A percentile compares a stretch with the other conserved stretches of the same genome.
Conservation (phyloP, 2,113 vertebrate species). For the Notechis scutatus region DNA sequence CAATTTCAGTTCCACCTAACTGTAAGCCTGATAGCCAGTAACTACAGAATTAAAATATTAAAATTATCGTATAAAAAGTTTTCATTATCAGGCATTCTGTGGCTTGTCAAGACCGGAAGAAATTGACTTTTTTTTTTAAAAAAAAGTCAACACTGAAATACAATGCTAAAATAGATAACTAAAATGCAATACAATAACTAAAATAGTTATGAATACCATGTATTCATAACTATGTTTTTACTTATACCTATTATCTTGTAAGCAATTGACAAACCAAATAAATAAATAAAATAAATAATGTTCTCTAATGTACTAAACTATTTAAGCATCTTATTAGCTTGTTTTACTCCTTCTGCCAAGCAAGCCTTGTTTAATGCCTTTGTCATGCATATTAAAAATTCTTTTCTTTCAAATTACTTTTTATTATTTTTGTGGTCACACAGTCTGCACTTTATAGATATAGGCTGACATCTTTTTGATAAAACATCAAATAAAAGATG, state of each 20-base stretch:
- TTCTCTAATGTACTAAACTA: not conserved
- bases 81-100: not conserved
- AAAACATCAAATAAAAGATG: constrained; percentile 36
- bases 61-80: not conserved
- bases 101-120: not conserved
- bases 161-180: not conserved
- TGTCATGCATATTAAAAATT: constrained; percentile 1
- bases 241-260: too few species aligned
- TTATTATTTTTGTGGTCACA: not conserved
- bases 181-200: too few species aligned
- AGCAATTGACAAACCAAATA: too few species aligned
- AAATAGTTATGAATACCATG: too few species aligned
- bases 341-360: not conserved
- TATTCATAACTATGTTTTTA: too few species aligned
- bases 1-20: not conserved
- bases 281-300: not conserved
- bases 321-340: not conserved
- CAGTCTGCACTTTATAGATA: constrained; percentile 11
- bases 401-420: not conserved
- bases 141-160: not conserved
- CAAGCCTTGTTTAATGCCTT: constrained; percentile 13
- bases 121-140: not conserved
- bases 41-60: not conserved
- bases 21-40: not conserved
- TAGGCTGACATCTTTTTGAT: constrained; percentile 15